phyloP scores from a whole-genome alignment of 2,113 vertebrate genomes.

The Hiodon alosoides region DNA sequence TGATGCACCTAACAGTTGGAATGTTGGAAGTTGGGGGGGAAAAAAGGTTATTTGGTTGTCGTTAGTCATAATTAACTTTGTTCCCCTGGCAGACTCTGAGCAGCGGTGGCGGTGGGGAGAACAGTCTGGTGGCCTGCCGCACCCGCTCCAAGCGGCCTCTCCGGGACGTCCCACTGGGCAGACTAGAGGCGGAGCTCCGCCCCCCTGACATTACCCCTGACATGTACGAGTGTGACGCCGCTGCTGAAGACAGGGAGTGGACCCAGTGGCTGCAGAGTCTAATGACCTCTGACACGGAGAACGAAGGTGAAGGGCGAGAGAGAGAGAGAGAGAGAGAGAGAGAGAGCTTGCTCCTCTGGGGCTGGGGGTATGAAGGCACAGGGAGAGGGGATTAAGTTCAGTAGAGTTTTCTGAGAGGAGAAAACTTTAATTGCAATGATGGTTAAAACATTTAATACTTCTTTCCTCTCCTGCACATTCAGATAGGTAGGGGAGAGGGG shows the following conservation, averaged over 20 bases:
- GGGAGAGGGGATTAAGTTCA: not conserved
- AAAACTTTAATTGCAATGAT: not conserved
- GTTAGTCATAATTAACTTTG: not conserved
- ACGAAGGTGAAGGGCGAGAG: constrained; percentile 67
- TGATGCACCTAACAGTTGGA: too few species aligned
- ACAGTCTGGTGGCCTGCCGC: constrained; percentile 80
- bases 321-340: not conserved
- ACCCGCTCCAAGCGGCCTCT: constrained; percentile 87
- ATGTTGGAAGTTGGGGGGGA: not conserved
- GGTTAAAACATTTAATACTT: not conserved
- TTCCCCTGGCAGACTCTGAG: constrained; percentile 19
- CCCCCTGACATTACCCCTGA: constrained; percentile 92
- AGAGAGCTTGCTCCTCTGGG: not conserved
- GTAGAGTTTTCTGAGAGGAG: not conserved
- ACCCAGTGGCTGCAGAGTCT: constrained; percentile 86
- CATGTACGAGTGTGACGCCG: constrained; percentile 80
- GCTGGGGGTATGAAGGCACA: not conserved
- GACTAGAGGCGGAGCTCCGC: constrained; percentile 83
- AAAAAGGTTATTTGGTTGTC: not conserved
- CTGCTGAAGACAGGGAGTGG: constrained; percentile 86
- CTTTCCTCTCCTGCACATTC: not conserved
- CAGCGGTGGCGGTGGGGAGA: constrained; percentile 32
- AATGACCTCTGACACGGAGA: constrained; percentile 79
- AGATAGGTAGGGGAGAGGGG: not conserved
- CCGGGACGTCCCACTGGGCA: constrained; percentile 79